Conservation (phyloP, 1,140 invertebrate species). For the Episyrphus balteatus region DNA sequence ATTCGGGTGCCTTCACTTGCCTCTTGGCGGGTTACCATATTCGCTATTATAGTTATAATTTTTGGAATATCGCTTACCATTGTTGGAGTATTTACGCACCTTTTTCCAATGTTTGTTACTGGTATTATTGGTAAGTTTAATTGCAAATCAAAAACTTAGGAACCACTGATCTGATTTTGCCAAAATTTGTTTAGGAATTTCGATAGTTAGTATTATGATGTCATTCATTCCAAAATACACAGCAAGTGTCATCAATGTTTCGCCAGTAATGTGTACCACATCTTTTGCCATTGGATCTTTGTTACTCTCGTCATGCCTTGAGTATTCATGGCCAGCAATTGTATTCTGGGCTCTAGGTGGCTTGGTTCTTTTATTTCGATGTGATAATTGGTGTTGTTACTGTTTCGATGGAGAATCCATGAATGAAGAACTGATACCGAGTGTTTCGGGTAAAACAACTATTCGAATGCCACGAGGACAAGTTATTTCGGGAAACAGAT, state of each 20-base stretch:
- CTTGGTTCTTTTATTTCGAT: conserved; percentile 21
- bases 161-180: neutral
- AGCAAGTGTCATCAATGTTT: conserved; percentile 24
- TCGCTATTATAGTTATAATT: conserved; percentile 22
- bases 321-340: conserved; percentile 28
- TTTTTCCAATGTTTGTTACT: conserved; percentile 25
- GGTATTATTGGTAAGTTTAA: conserved; percentile 14
- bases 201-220: conserved; percentile 29
- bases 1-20: conserved; percentile 25
- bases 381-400: conserved; percentile 31
- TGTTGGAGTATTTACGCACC: conserved; percentile 18
- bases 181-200: conserved; percentile 8
- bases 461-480: conserved; percentile 29
- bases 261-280: conserved; percentile 22
- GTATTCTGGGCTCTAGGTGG: conserved; percentile 28
- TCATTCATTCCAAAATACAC: conserved; percentile 30
- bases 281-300: conserved; percentile 18
- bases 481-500: too few relatives aligned
- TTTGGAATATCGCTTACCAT: conserved; percentile 23
- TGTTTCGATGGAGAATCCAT: conserved; percentile 22
- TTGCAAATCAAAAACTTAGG: too few relatives aligned
- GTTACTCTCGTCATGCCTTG: conserved; percentile 21
- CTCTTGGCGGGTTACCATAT: conserved; percentile 30
- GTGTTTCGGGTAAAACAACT: conserved; percentile 21
- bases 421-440: conserved; percentile 30